Evolutionary conservation across 2,797 vertebrate genomes (phyloP), one percentile per base, ranked within the genome.

Genomic region (Syngnathus acus): DNA sequence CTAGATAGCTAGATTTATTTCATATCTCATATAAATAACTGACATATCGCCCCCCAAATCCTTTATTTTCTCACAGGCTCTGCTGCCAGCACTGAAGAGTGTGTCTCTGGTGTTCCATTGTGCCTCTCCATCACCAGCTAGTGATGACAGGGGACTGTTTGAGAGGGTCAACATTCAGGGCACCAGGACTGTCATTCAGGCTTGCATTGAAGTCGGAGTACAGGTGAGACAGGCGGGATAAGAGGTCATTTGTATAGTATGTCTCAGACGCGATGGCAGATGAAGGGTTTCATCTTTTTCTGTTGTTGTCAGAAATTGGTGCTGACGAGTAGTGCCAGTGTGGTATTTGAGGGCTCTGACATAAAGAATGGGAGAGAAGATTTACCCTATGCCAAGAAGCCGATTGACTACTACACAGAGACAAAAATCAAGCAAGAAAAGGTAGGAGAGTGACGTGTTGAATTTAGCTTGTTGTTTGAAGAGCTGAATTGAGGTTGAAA

Each of bases 351-450:
- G 81, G 97, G 97, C 37, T 90, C 71, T 1, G 94, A 98, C 84
- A 93, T 99, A 43, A 96, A 94, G 81, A 91, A 98, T 40, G 96
- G 95, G 48, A 91, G 82, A 0, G 97, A 99, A 86, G 94, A 96
- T 74, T 90, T 96, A 5, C 96, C 96, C 0, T 99, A 99, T 2
- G 96, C 97, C 37, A 87, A 76, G 62, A 95, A 91, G 5, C 96
- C 97, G 5, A 95, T 99, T 0, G 97, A 99, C 83, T 98, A 94
- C 82, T 99, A 99, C 86, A 99, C 97, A 4, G 87, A 95, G 84
- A 99, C 95, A 6, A 99, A 99, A 89, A 98, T 99, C 78, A 80
- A 94, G 1, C 97, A 99, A 78, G 97, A 99, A 72, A 95, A 90
- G 92, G 97, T 98, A 78, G 23, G 65, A 32, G 26, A 62, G 23